Evolutionary conservation across 2,797 vertebrate genomes (phyloP).

Genomic region (Lacerta viridis): DNA sequence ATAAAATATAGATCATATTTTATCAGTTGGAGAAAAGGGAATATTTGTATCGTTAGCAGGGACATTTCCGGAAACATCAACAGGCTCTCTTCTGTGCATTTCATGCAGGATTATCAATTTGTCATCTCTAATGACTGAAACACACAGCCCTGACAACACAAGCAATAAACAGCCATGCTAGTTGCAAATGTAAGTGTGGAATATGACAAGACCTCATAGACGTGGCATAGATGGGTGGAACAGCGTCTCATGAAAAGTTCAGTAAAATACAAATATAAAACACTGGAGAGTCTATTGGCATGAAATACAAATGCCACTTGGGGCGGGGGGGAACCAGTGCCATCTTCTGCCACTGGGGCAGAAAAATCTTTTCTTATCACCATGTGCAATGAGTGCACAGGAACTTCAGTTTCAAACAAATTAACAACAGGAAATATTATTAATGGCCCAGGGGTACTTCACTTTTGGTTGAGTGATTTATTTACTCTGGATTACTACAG

Average conservation of each 20-base stretch:
- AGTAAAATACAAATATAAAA: constrained; percentile 46
- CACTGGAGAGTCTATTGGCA: constrained; percentile 14
- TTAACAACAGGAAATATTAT: neutral
- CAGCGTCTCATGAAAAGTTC: neutral
- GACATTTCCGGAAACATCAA: constrained; percentile 49
- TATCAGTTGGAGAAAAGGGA: constrained; percentile 49
- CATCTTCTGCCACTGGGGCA: neutral
- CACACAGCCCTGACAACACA: constrained; percentile 51
- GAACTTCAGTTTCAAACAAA: constrained; percentile 21
- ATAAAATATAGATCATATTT: constrained; percentile 49
- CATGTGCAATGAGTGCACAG: constrained; percentile 9
- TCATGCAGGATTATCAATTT: constrained; percentile 53
- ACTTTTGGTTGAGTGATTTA: neutral
- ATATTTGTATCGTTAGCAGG: constrained; percentile 61
- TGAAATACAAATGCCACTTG: constrained; percentile 33
- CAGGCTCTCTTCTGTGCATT: constrained; percentile 48
- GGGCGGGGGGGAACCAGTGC: neutral
- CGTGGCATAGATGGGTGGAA: constrained; percentile 49
- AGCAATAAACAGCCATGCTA: constrained; percentile 33
- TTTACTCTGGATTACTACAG: neutral
- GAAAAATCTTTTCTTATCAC: neutral
- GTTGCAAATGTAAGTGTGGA: constrained; percentile 42
- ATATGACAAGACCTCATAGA: constrained; percentile 43
- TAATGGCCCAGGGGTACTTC: neutral
- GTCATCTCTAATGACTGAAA: constrained; percentile 53